Percentiles rank a stretch among this genome's conserved stretches.
phyloP scores from a whole-genome alignment of 2,113 vertebrate species.

The Phrynosoma blainvillii region DNA sequence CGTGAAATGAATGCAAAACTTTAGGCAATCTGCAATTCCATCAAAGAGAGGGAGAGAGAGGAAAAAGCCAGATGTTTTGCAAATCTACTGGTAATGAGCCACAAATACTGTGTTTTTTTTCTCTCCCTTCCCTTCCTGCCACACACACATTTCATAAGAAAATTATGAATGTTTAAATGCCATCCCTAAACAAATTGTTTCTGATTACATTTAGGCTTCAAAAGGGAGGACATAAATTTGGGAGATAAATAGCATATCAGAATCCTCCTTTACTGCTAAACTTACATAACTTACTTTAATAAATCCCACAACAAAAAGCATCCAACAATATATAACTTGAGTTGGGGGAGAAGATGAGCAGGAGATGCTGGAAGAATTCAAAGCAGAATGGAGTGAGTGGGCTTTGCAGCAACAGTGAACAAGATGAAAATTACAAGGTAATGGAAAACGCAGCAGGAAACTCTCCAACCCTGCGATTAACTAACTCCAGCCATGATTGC shows the following conservation, averaged over 20 bases:
- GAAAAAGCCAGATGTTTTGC: slow-evolving; percentile 65
- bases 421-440: slow-evolving; percentile 85
- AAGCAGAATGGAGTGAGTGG: slow-evolving; percentile 68
- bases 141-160: slow-evolving; percentile 47
- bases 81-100: slow-evolving; percentile 65
- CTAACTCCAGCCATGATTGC: slow-evolving; percentile 76
- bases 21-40: slow-evolving; percentile 62
- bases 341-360: slow-evolving; percentile 73
- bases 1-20: slow-evolving; percentile 47
- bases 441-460: slow-evolving; percentile 80
- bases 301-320: slow-evolving; percentile 81
- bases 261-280: slow-evolving; percentile 78
- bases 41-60: slow-evolving; percentile 42
- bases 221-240: slow-evolving; percentile 76
- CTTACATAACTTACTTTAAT: slow-evolving; percentile 81
- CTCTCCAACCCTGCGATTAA: slow-evolving; percentile 77
- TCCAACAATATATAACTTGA: slow-evolving; percentile 64
- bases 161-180: slow-evolving; percentile 77
- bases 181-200: slow-evolving; percentile 76
- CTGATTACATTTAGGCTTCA: slow-evolving; percentile 78
- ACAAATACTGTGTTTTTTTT: slow-evolving; percentile 41
- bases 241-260: slow-evolving; percentile 73
- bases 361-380: slow-evolving; percentile 76
- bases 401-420: slow-evolving; percentile 80
- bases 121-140: neutral